Base-by-base conservation (phyloP, 2,113 vertebrate genomes). In the Daboia siamensis region DNA sequence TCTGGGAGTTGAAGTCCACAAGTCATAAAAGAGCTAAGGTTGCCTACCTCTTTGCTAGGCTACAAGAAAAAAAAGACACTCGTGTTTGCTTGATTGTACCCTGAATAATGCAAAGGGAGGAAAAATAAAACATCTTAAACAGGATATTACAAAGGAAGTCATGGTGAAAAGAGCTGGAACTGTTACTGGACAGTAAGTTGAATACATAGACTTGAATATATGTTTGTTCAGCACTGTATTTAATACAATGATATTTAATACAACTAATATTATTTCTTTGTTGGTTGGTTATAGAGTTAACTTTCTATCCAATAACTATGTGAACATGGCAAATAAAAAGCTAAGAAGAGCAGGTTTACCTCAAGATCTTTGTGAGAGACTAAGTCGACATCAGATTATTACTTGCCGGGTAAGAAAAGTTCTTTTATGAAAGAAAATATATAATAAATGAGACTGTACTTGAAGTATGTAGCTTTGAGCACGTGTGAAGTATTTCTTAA, bases 271-370 rank as follows among this genome's bases (percentile, higher is more conserved):
- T 64, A 0, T 20, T 80, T 80, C 23, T 29, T 59, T 95, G 23
- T 44, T 95, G 94, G 8, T 44, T 80, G 93, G 0, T 21, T 29
- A 3, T 86, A 91, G 95, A 90, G 26, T 69, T 80, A 80, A 59
- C 61, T 88, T 92, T 84, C 51, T 88, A 39, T 64, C 54, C 57
- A 46, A 85, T 87, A 95, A 92, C 17, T 61, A 88, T 92, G 24
- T 46, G 90, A 94, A 8, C 20, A 98, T 98, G 98, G 95, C 97
- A 92, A 93, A 94, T 93, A 98, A 97, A 96, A 98, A 98, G 91
- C 93, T 98, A 46, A 97, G 97, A 95, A 97, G 98, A 97, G 96
- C 97, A 64, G 97, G 94, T 20, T 95, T 98, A 86, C 95, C 98
- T 84, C 95, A 96, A 56, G 97, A 98, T 33, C 91, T 98, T 4